These are phyloP conservation scores for Lepus timidus DNA, from an alignment of 2,113 vertebrate genomes.

Conservation along the genomic window DNA sequence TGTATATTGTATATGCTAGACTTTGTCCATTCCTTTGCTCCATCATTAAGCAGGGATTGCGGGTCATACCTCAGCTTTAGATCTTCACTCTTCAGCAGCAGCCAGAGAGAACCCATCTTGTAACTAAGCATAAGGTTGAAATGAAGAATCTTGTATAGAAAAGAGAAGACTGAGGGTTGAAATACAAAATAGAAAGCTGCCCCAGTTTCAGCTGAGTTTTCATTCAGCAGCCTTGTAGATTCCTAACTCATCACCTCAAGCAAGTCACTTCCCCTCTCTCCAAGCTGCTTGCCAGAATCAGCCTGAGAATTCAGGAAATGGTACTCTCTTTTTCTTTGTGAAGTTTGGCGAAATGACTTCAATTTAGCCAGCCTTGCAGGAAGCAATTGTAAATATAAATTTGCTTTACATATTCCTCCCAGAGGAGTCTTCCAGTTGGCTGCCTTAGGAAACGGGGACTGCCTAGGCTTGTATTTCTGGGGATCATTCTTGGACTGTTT, in stretches of 20 bases:
- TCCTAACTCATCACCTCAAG: not conserved
- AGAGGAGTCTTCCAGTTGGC: not conserved
- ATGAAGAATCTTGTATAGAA: not conserved
- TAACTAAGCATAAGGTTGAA: constrained; percentile 45
- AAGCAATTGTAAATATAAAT: constrained; percentile 71
- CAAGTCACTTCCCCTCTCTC: not conserved
- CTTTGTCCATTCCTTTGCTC: not conserved
- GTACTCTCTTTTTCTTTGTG: constrained; percentile 49
- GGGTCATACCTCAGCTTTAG: not conserved
- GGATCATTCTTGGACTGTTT: not conserved
- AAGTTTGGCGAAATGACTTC: constrained; percentile 72
- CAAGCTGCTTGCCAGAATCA: constrained; percentile 50
- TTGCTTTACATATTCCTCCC: constrained; percentile 58
- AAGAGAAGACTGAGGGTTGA: constrained; percentile 16
- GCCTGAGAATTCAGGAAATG: constrained; percentile 49
- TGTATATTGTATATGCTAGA: not conserved
- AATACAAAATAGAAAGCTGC: constrained; percentile 29
- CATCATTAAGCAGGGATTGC: constrained; percentile 58
- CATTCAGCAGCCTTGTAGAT: not conserved
- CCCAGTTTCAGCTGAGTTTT: constrained; percentile 27
- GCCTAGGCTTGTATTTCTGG: not conserved
- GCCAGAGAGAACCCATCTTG: not conserved
- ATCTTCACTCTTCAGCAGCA: constrained; percentile 23
- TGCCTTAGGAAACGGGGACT: constrained; percentile 12
- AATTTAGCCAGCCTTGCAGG: constrained; percentile 46